Conservation (phyloP, 2,113 vertebrate genomes). For the Notechis scutatus region DNA sequence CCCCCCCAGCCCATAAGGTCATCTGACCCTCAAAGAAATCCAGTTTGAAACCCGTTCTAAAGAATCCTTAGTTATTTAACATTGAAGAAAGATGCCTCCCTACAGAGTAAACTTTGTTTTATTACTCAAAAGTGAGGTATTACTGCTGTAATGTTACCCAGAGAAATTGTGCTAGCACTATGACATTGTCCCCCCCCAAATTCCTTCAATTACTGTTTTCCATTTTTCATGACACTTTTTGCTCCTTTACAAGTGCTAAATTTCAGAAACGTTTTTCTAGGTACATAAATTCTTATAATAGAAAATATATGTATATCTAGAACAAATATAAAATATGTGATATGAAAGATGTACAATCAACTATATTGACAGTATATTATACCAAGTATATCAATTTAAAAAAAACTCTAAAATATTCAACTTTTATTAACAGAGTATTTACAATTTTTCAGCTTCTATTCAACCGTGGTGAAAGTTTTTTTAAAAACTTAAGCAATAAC, state of each 20-base stretch:
- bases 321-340: neutral
- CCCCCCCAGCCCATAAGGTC: no score
- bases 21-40: no score
- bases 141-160: neutral
- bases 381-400: constrained; percentile 36
- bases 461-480: constrained; percentile 71
- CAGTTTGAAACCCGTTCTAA: neutral
- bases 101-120: neutral
- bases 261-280: neutral
- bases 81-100: no score
- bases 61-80: neutral
- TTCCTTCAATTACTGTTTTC: neutral
- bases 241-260: neutral
- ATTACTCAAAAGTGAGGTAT: neutral
- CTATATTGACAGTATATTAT: neutral
- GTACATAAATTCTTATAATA: neutral
- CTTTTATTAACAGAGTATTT: constrained; percentile 82
- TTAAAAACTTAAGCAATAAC: constrained; percentile 80
- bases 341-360: neutral
- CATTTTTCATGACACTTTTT: neutral
- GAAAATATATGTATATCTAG: neutral
- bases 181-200: neutral
- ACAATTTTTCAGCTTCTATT: constrained; percentile 74
- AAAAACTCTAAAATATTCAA: constrained; percentile 84
- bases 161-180: neutral